Base-by-base conservation (phyloP, 2,888 invertebrate genomes). In the Steinernema carpocapsae region DNA sequence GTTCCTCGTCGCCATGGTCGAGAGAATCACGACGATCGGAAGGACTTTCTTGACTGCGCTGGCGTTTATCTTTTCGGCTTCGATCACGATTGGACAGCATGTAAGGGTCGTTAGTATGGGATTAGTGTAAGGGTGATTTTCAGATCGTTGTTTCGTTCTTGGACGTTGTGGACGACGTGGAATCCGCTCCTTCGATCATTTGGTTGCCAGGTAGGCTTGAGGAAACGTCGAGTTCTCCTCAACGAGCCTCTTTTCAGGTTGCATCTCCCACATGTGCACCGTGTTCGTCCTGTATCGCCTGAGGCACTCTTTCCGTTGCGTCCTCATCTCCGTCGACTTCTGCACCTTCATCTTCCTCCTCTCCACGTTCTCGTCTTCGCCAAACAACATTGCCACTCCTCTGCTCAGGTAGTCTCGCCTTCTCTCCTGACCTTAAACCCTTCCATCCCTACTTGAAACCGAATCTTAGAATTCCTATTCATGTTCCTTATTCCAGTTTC, bases 21-120 rank as follows among this genome's bases (percentile, higher is more conserved):
- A 84, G 72, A 56, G 75, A 51, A 52, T 82, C 4, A 78, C 78
- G 32, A 56, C 73, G 24, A 26, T 77, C 48, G 80, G 77, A 10
- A 46, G 94, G 75, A 91, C 92, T 0, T 93, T 93, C 86, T 92
- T 94, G 2, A 91, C 92, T 42, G 89, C 92, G 26, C 91, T 95
- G 72, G 94, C 95, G 88, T 84, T 92, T 2, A 91, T 93, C 73
- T 91, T 95, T 87, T 92, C 92, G 71, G 89, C 92, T 75, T 84
- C 84, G 56, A 76, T 86, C 71, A 80, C 86, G 10, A 86, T 86
- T 24, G 86, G 86, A 14, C 86, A 85, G n/a, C 86, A 86, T 78
- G 86, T 86, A 24, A 78, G 79, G 72, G 29, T 32, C 14, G 22
- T n/a, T n/a, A n/a, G n/a, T n/a, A 7, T 42, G 37, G 17, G 1